Base-by-base conservation (phyloP, 2,888 invertebrate species). In the Thera obeliscata region DNA sequence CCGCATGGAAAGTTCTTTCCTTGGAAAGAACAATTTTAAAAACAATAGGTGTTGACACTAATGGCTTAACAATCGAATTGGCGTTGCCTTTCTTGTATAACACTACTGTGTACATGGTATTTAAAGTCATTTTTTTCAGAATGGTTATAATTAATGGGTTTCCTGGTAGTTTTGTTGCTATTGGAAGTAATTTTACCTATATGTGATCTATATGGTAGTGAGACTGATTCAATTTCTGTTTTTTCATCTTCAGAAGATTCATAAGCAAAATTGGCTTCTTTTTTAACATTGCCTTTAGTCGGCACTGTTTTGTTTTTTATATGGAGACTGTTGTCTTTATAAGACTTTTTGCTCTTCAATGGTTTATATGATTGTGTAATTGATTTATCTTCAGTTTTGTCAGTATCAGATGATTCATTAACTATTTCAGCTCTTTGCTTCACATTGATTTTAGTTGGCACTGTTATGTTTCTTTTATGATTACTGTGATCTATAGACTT, bases 21-120 rank as follows among this genome's bases (percentile, higher is more conserved):
- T n/a, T n/a, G n/a, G n/a, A n/a, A n/a, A n/a, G n/a, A n/a, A n/a
- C n/a, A n/a, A n/a, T n/a, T n/a, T n/a, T n/a, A n/a, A n/a, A n/a
- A n/a, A n/a, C n/a, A n/a, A n/a, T n/a, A n/a, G n/a, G n/a, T n/a
- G n/a, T n/a, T n/a, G n/a, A n/a, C n/a, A n/a, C n/a, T n/a, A n/a
- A n/a, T n/a, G n/a, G 74, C 82, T 82, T 78, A 93, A 64, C 78
- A 49, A 2, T 68, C 58, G 73, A 74, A 74, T 56, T 68, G 41
- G 12, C 65, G 43, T 46, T 57, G 41, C 9, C 66, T 74, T 63
- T 67, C 33, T 22, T 66, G 55, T n/a, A 22, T 61, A 8, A 66
- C 12, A 49, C 59, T 57, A 1, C 6, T 52, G 43, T 61, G 57
- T 8, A 4, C 48, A 54, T 64, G 69, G 52, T 56, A 22, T 57